Conservation (phyloP, 2,888 invertebrate genomes). For the Lordiphosa andalusiaca region DNA sequence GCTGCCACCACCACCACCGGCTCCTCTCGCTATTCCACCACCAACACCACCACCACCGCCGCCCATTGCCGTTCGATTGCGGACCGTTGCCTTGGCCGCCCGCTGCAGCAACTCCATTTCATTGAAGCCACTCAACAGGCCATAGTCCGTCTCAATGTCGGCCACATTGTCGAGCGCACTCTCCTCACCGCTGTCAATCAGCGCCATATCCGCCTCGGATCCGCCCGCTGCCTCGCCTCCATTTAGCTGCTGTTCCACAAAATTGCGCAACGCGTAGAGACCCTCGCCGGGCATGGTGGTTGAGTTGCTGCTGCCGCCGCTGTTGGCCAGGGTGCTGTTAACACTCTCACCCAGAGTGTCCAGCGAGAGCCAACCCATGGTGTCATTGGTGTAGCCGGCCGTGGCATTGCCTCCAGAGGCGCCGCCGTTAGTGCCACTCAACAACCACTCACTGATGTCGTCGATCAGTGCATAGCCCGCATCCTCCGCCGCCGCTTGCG, state of each 20-base stretch:
- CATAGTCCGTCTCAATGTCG: constrained; percentile 72
- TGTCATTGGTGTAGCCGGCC: constrained; percentile 38
- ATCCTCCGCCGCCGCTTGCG: constrained; percentile 41
- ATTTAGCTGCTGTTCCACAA: constrained; percentile 58
- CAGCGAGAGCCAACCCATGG: constrained; percentile 53
- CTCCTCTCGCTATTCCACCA: background rate
- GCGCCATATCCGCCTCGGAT: constrained; percentile 72
- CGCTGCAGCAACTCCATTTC: constrained; percentile 50
- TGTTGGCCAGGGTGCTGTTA: constrained; percentile 42
- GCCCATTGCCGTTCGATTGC: constrained; percentile 38
- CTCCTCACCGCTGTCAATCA: constrained; percentile 78
- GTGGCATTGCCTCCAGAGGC: constrained; percentile 18
- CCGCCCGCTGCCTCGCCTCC: constrained; percentile 36
- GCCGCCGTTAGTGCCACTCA: constrained; percentile 39
- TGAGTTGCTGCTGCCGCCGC: constrained; percentile 14
- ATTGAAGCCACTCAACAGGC: constrained; percentile 61
- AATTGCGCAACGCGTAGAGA: constrained; percentile 53
- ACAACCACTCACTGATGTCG: constrained; percentile 63
- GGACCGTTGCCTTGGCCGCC: constrained; percentile 34
- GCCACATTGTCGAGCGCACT: constrained; percentile 58
- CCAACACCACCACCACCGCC: constrained; percentile 8
- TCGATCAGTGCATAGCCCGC: constrained; percentile 62
- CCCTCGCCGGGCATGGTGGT: constrained; percentile 14
- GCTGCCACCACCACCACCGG: constrained; percentile 72
- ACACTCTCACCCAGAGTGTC: constrained; percentile 38